Percentiles rank a stretch among this genome's conserved stretches.
phyloP scores from a whole-genome alignment of 2,113 vertebrate species.

The Oreochromis tanganicae region DNA sequence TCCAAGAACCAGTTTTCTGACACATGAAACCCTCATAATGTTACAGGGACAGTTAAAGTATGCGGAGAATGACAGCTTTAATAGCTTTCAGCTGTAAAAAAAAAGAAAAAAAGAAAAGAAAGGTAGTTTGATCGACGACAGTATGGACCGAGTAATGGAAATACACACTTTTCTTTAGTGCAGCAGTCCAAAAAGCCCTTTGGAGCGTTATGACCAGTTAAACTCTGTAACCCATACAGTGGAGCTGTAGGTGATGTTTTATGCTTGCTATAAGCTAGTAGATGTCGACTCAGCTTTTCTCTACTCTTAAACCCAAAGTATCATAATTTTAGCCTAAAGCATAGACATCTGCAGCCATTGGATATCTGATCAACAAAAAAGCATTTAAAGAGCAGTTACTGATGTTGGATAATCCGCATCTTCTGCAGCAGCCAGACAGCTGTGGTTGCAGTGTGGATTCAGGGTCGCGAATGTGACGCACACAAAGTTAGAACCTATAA shows the following conservation, averaged over 20 bases:
- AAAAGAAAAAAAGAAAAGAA: neutral
- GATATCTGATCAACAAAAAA: neutral
- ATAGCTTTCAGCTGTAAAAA: neutral
- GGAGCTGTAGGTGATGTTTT: neutral
- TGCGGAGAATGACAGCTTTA: neutral
- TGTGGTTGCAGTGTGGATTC: neutral
- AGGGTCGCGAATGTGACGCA: neutral
- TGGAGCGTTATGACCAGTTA: neutral
- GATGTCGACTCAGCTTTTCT: neutral
- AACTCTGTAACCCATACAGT: neutral
- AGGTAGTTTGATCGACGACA: neutral
- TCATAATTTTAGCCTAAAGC: neutral
- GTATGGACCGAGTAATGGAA: neutral
- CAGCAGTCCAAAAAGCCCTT: neutral
- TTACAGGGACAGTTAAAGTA: neutral
- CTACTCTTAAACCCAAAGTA: neutral
- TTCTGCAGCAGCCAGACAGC: neutral
- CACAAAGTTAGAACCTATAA: neutral
- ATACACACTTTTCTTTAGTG: neutral
- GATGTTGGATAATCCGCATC: neutral
- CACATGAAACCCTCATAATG: slow-evolving; percentile 10
- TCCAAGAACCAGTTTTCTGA: slow-evolving; percentile 35
- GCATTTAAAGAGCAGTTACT: neutral
- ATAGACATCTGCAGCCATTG: neutral
- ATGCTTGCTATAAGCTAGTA: neutral